Evolutionary conservation across 2,113 vertebrate species (phyloP).

Genomic region (Megaceryle torquata): DNA sequence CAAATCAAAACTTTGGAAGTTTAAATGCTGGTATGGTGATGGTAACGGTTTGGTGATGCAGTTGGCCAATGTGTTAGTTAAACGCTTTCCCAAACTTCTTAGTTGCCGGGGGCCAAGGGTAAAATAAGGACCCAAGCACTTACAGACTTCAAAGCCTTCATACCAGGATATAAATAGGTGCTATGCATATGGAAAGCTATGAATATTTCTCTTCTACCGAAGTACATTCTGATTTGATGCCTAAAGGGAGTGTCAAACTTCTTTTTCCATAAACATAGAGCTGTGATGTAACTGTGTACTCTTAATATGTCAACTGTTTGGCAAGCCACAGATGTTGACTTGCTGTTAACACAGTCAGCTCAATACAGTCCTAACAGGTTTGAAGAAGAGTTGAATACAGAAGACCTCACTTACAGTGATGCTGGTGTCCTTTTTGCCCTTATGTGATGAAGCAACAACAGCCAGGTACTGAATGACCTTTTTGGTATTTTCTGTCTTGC

Average conservation of each 20-base stretch:
- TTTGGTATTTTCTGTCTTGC: constrained; percentile 96
- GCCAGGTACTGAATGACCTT: constrained; percentile 98
- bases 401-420: constrained; percentile 82
- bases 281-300: background rate
- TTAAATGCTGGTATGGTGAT: background rate
- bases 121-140: background rate
- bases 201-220: background rate
- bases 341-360: background rate
- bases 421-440: constrained; percentile 92
- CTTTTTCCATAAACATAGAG: constrained; percentile 46
- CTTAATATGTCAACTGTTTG: background rate
- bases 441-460: constrained; percentile 92
- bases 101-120: background rate
- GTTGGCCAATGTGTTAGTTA: background rate
- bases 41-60: background rate
- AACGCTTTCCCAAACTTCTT: background rate
- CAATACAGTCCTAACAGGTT: background rate
- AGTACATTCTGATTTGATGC: constrained; percentile 18
- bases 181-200: background rate
- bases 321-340: background rate
- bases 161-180: constrained; percentile 18
- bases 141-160: background rate
- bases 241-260: constrained; percentile 20
- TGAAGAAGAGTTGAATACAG: background rate
- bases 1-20: background rate